Evolutionary conservation across 1,140 invertebrate genomes (phyloP).

Genomic region (Penaeus japonicus): DNA sequence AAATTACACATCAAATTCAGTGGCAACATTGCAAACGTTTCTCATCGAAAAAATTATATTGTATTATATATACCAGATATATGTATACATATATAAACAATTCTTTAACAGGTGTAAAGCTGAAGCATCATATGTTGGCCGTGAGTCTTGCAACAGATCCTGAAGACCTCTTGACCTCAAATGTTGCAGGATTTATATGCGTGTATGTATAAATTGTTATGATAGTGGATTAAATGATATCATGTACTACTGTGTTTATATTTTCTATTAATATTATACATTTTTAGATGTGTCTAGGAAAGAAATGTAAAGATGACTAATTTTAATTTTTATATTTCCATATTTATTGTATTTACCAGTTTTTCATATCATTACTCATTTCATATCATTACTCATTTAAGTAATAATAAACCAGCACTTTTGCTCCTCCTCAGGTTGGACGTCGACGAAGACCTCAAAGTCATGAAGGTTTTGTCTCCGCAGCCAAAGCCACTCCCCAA

Average conservation of each 20-base stretch:
- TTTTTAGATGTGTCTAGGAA: neutral
- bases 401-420: neutral
- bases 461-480: conserved; percentile 88
- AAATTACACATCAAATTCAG: too few relatives aligned
- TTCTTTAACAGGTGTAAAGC: conserved; percentile 68
- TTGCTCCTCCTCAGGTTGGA: conserved; percentile 76
- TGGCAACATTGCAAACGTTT: too few relatives aligned
- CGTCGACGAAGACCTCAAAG: conserved; percentile 86
- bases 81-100: neutral
- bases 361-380: too few relatives aligned
- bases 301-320: too few relatives aligned
- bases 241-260: conserved; percentile 25
- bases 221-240: conserved; percentile 22
- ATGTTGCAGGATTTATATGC: conserved; percentile 91
- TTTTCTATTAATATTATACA: conserved; percentile 37
- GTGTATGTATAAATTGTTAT: conserved; percentile 77
- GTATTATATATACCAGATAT: too few relatives aligned
- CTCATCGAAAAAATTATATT: too few relatives aligned
- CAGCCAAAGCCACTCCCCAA: conserved; percentile 90
- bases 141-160: conserved; percentile 80
- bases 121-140: conserved; percentile 88
- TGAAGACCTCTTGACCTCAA: conserved; percentile 84
- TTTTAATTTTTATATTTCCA: neutral
- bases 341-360: too few relatives aligned
- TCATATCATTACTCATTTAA: too few relatives aligned